These are phyloP conservation scores for Stomatorhinus ivindoensis DNA, from an alignment of 2,113 vertebrate species.

Conservation along the genomic window DNA sequence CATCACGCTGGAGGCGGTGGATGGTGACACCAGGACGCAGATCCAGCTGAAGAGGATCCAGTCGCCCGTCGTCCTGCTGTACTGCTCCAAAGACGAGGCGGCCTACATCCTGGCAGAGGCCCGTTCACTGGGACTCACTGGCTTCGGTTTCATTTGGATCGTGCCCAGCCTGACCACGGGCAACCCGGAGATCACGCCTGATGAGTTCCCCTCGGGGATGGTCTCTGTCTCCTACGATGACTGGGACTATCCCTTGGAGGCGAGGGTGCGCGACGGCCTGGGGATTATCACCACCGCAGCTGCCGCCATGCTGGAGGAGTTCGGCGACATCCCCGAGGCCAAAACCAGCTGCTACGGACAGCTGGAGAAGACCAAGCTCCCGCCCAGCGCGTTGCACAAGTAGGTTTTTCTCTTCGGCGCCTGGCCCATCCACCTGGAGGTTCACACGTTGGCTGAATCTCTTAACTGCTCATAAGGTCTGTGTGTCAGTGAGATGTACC, in stretches of 20 bases:
- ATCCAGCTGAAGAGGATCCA: slow-evolving; percentile 96
- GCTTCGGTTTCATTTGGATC: slow-evolving; percentile 96
- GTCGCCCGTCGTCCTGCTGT: slow-evolving; percentile 87
- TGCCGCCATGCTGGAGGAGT: slow-evolving; percentile 84
- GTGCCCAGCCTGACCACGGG: slow-evolving; percentile 85
- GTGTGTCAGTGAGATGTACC: neutral
- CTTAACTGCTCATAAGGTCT: neutral
- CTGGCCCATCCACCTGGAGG: neutral
- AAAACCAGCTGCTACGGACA: slow-evolving; percentile 85
- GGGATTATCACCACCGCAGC: slow-evolving; percentile 91
- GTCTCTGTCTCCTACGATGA: slow-evolving; percentile 91
- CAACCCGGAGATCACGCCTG: slow-evolving; percentile 80
- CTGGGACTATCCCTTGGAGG: slow-evolving; percentile 93
- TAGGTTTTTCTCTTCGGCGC: slow-evolving; percentile 53
- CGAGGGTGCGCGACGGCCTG: slow-evolving; percentile 79
- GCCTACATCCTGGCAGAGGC: slow-evolving; percentile 87
- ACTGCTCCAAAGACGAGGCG: slow-evolving; percentile 93
- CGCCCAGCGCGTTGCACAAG: slow-evolving; percentile 83
- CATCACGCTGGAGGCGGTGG: slow-evolving; percentile 80
- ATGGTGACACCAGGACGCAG: slow-evolving; percentile 81
- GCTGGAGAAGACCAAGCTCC: slow-evolving; percentile 73
- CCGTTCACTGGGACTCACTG: slow-evolving; percentile 86
- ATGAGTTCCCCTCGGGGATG: slow-evolving; percentile 85
- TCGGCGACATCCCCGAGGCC: slow-evolving; percentile 86
- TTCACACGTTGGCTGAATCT: neutral